Percentiles rank a stretch among this genome's conserved stretches.
These are phyloP conservation scores for Pelobates fuscus DNA, from an alignment of 2,113 vertebrate species.

Conservation along the genomic window DNA sequence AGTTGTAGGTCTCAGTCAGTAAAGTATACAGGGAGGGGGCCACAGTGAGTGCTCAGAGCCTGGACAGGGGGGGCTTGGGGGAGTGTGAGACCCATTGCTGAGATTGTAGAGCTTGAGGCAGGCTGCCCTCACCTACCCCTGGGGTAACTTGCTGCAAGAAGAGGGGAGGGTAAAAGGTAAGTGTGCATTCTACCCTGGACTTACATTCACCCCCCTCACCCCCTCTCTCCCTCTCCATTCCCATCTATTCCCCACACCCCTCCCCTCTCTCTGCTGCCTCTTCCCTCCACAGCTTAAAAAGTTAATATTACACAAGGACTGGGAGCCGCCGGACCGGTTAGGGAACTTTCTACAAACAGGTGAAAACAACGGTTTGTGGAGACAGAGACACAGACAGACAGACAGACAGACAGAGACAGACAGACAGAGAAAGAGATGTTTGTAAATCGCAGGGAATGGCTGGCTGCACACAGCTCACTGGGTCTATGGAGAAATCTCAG, in stretches of 20 bases:
- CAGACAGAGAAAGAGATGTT: no score
- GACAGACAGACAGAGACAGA: no score
- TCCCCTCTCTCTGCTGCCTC: conserved; percentile 3
- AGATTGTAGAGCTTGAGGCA: neutral
- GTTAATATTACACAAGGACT: conserved; percentile 8
- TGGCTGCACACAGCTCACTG: no score
- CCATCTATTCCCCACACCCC: neutral
- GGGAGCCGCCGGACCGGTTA: conserved; percentile 36
- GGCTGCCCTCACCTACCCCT: neutral
- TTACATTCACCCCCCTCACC: neutral
- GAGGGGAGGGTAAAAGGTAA: conserved; percentile 7
- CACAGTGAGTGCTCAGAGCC: conserved; percentile 15
- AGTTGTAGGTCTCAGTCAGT: conserved; percentile 1
- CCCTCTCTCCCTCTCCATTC: conserved; percentile 26
- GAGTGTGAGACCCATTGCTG: conserved; percentile 26
- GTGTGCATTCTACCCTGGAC: neutral
- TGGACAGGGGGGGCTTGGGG: conserved; percentile 29
- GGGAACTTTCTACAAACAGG: conserved; percentile 28
- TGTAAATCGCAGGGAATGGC: neutral
- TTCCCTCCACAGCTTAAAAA: neutral
- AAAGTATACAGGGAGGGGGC: neutral
- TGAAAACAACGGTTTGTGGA: conserved; percentile 37
- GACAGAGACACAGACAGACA: neutral
- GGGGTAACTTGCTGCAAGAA: neutral
- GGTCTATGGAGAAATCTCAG: no score